Conservation (phyloP, 2,888 invertebrate genomes). For the Caenorhabditis sp. region DNA sequence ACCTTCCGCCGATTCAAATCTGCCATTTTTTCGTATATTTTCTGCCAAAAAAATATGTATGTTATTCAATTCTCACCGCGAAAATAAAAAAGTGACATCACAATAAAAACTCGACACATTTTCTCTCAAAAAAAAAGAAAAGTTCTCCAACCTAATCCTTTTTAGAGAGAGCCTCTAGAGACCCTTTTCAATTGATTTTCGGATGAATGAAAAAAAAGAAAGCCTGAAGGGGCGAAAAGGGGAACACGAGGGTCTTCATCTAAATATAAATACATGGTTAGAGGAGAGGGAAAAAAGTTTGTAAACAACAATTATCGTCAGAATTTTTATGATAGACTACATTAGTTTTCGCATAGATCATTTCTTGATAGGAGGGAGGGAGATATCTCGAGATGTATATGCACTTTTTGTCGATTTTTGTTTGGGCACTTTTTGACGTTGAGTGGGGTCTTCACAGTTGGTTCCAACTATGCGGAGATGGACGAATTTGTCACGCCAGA, state of each 20-base stretch:
- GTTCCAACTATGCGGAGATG: conserved; percentile 22
- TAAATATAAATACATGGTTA: too few species aligned
- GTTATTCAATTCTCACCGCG: too few species aligned
- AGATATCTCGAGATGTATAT: conserved; percentile 4
- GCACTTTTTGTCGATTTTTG: conserved; percentile 20
- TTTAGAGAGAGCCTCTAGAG: background rate
- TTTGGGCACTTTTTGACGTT: background rate
- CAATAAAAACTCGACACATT: background rate
- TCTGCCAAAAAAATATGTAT: too few species aligned
- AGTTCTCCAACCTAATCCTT: background rate
- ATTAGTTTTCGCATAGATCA: background rate
- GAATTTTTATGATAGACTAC: background rate
- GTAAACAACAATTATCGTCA: too few species aligned
- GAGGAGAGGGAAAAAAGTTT: background rate
- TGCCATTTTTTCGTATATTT: too few species aligned
- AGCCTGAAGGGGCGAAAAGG: background rate
- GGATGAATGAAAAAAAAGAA: background rate
- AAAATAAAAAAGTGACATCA: background rate
- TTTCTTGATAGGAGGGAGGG: conserved; percentile 13
- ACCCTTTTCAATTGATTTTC: background rate
- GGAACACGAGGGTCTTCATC: too few species aligned
- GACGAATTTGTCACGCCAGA: conserved; percentile 21
- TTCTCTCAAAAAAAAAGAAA: background rate
- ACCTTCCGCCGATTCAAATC: background rate
- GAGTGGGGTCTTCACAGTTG: background rate